phyloP scores from a whole-genome alignment of 2,797 vertebrate genomes.

The Lagocephalus sceleratus region DNA sequence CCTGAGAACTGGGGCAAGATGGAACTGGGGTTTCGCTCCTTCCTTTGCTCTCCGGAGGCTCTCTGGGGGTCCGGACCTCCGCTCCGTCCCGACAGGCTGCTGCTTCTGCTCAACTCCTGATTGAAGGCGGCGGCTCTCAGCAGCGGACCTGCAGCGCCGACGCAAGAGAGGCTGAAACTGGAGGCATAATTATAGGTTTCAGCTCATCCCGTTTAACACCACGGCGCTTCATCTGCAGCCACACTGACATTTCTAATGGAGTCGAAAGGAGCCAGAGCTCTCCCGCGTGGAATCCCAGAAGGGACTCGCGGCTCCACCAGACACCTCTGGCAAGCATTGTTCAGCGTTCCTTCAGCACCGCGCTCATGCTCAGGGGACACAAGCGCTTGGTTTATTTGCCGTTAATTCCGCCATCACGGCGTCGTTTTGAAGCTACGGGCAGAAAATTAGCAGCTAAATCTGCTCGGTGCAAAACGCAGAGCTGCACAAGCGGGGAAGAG shows the following conservation, averaged over 20 bases:
- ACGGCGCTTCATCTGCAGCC: slow-evolving; percentile 17
- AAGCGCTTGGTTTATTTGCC: no score
- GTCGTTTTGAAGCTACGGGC: no score
- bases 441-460: no score
- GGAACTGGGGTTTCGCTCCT: slow-evolving; percentile 43
- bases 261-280: slow-evolving; percentile 22
- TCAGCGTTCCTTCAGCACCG: no score
- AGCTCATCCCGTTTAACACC: slow-evolving; percentile 44
- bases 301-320: slow-evolving; percentile 9
- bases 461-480: no score
- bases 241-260: slow-evolving; percentile 39
- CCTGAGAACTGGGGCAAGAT: slow-evolving; percentile 40
- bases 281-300: slow-evolving; percentile 31
- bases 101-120: slow-evolving; percentile 52
- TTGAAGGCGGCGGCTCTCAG: slow-evolving; percentile 26
- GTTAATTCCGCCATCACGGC: no score
- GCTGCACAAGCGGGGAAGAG: no score
- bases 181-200: slow-evolving; percentile 50
- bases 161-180: slow-evolving; percentile 37
- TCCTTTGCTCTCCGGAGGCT: not conserved
- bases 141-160: slow-evolving; percentile 40
- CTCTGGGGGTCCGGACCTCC: slow-evolving; percentile 2
- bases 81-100: slow-evolving; percentile 38
- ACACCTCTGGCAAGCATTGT: no score
- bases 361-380: no score